phyloP scores from a whole-genome alignment of 2,888 invertebrate species.

The Sicus ferrugineus region DNA sequence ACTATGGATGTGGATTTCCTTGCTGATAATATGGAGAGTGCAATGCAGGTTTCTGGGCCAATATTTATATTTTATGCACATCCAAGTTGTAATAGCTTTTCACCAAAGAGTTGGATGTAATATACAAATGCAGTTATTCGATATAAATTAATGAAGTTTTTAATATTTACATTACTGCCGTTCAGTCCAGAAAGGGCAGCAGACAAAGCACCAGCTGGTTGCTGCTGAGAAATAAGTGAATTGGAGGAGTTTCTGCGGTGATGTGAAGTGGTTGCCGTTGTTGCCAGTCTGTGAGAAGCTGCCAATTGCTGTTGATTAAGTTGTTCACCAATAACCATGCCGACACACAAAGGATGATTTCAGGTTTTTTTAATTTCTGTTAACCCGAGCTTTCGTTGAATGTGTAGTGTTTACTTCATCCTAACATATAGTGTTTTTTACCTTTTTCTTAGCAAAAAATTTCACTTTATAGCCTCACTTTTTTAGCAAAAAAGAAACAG shows the following conservation, averaged over 20 bases:
- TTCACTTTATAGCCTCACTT: neutral
- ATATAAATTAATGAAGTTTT: no score
- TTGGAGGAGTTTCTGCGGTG: conserved; percentile 33
- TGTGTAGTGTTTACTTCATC: neutral
- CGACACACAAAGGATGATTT: conserved; percentile 21
- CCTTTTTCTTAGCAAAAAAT: neutral
- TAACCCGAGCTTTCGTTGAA: no score
- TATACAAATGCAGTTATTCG: no score
- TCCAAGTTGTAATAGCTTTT: no score
- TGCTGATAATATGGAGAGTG: no score
- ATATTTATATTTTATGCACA: no score
- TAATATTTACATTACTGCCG: conserved; percentile 44
- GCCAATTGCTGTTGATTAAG: conserved; percentile 49
- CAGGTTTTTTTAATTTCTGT: conserved; percentile 21
- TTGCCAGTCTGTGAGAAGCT: conserved; percentile 10
- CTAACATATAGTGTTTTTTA: neutral
- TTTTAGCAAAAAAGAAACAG: neutral
- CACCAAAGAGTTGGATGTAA: no score
- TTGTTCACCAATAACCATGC: conserved; percentile 46
- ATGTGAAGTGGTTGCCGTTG: conserved; percentile 50
- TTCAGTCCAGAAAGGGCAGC: conserved; percentile 37
- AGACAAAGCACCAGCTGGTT: conserved; percentile 25
- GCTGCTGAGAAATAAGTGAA: conserved; percentile 34
- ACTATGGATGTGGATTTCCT: no score
- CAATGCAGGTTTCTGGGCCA: no score